Base-by-base conservation (phyloP, 64 coral and sea anemone genomes). In the Montipora efflorescens region DNA sequence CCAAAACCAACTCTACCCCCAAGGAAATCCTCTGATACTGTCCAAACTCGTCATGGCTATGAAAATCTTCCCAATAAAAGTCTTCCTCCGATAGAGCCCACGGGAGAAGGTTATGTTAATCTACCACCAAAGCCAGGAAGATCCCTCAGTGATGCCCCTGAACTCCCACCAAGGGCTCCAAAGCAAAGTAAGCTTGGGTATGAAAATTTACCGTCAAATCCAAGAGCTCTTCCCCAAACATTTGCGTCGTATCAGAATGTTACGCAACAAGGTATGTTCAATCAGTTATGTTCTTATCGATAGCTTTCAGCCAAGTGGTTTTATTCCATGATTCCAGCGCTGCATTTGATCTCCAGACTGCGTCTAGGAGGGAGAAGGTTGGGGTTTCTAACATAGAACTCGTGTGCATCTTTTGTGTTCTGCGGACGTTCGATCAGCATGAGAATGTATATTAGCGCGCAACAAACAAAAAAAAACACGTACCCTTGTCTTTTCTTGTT, bases 11-110 rank as follows among this genome's bases (percentile, higher is more conserved):
- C 2, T 47, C 46, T 86, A 8, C 82, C 82, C 7, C 82, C 82
- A 23, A 72, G 66, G 49, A 47, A 8, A 25, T 7, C 62, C 0
- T 57, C 53, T 57, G 53, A 8, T 1, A 19, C 11, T 1, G 18
- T 20, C 7, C 4, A 4, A 71, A 49, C 47, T 14, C 4, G 8
- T 45, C 64, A 21, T 50, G 82, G 82, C 44, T 86, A 86, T 19
- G 82, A 86, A 71, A 86, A 86, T 49, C 16, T 86, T 19, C 82
- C 82, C 46, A 44, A 70, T 7, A 86, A 86, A 72, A 8, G 18
- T 12, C 16, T 18, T 14, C 82, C 82, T 48, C 66, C 82, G 14
- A 86, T 43, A 72, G 3, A 49, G 47, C 46, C 82, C 19, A 13
- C 64, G 0, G 19, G 5, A 0, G 62, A 71, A 1, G 66, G 66